Conservation (phyloP, 2,888 invertebrate species). For the Crioceris asparagi region DNA sequence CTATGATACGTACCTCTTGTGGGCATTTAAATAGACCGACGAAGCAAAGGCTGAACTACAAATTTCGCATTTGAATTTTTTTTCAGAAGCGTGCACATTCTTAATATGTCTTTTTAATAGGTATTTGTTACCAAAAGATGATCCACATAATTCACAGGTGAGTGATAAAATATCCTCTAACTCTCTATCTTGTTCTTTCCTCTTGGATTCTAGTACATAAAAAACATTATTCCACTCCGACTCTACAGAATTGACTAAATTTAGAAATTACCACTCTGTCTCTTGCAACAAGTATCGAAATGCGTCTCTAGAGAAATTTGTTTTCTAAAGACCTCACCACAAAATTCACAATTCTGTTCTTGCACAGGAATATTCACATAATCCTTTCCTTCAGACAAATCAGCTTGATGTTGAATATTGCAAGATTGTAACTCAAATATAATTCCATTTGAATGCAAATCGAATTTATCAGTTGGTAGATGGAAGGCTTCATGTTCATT, state of each 20-base stretch:
- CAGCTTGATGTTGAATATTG: no score
- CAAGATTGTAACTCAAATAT: no score
- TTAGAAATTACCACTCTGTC: no score
- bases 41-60: conserved; percentile 31
- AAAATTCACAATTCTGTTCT: no score
- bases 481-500: no score
- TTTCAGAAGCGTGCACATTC: conserved; percentile 32
- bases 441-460: no score
- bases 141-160: conserved; percentile 24
- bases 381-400: conserved; percentile 3
- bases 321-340: no score
- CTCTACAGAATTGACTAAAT: conserved; percentile 3
- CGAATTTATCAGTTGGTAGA: no score
- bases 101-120: conserved; percentile 27
- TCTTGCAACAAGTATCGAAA: no score
- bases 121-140: conserved; percentile 27
- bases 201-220: background rate
- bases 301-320: no score
- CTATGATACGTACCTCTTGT: conserved; percentile 25
- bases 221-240: conserved; percentile 2
- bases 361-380: background rate
- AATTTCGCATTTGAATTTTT: conserved; percentile 28
- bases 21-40: conserved; percentile 30
- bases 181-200: conserved; percentile 4
- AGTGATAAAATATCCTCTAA: conserved; percentile 5